Percentiles rank a stretch among this genome's conserved stretches.
Conservation (phyloP, 2,888 invertebrate species). For the Cryptocephalus primarius region DNA sequence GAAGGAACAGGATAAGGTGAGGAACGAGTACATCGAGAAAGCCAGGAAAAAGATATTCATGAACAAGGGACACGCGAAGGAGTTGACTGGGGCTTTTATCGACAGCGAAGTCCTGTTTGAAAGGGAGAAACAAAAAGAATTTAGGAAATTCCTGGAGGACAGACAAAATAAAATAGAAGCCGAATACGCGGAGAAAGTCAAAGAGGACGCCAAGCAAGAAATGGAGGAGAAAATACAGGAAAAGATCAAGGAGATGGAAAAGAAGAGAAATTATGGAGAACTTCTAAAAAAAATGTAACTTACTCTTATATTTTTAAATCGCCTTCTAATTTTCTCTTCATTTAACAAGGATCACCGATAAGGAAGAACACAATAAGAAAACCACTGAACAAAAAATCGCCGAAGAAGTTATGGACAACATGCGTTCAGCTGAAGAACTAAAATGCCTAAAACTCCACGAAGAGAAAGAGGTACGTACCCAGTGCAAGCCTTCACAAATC, state of each 20-base stretch:
- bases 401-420: slow-evolving; percentile 28
- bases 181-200: slow-evolving; percentile 21
- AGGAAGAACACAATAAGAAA: no score
- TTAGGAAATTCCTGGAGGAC: slow-evolving; percentile 24
- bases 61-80: slow-evolving; percentile 24
- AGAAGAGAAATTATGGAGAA: slow-evolving; percentile 2
- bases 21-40: slow-evolving; percentile 24
- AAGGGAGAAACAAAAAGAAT: slow-evolving; percentile 28
- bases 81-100: slow-evolving; percentile 27
- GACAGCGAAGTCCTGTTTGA: slow-evolving; percentile 28
- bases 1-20: slow-evolving; percentile 20
- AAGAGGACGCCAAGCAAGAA: slow-evolving; percentile 20
- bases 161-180: slow-evolving; percentile 23
- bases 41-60: slow-evolving; percentile 24
- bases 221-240: slow-evolving; percentile 18
- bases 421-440: slow-evolving; percentile 30
- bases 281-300: not conserved
- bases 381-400: slow-evolving; percentile 15
- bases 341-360: slow-evolving; percentile 1
- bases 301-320: no score
- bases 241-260: slow-evolving; percentile 6
- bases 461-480: slow-evolving; percentile 20
- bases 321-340: no score
- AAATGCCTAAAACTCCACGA: slow-evolving; percentile 32
- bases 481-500: not conserved